phyloP scores from a whole-genome alignment of 1,140 invertebrate species.

The Brachionus plicatilis region DNA sequence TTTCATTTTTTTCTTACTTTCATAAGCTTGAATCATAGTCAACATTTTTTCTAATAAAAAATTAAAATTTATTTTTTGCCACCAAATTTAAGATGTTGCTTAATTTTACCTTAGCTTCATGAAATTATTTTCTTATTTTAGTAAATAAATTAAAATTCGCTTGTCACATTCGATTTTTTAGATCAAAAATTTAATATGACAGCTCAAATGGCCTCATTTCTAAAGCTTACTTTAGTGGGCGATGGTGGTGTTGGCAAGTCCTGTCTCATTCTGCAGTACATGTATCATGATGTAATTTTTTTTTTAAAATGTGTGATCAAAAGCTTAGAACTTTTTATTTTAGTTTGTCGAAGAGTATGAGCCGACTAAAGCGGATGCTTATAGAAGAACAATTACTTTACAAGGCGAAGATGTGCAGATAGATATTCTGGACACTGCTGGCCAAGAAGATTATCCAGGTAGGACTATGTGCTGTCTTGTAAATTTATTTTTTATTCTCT shows the following conservation, averaged over 20 bases:
- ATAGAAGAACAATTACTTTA: constrained; percentile 86
- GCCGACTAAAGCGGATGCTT: constrained; percentile 98
- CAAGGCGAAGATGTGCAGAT: constrained; percentile 90
- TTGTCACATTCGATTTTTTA: background rate
- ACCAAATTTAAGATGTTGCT: background rate
- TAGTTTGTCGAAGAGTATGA: constrained; percentile 99
- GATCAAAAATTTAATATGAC: constrained; percentile 61
- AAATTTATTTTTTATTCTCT: background rate
- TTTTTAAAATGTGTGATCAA: background rate
- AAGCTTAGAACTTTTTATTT: background rate
- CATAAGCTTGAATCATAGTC: background rate
- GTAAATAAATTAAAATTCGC: background rate
- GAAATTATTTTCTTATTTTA: background rate
- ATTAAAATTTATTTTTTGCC: background rate
- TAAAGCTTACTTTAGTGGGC: constrained; percentile 99
- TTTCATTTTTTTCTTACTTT: background rate
- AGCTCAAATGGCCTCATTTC: constrained; percentile 70
- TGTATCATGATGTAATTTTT: constrained; percentile 88
- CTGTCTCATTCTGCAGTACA: constrained; percentile 95
- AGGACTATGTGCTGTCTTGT: background rate
- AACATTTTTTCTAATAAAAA: background rate
- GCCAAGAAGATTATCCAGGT: constrained; percentile 94
- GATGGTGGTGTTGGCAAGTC: constrained; percentile 98
- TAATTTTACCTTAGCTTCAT: background rate
- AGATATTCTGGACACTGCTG: constrained; percentile 97